Evolutionary conservation across 2,888 invertebrate species (phyloP).

Genomic region (Galeruca laticollis): DNA sequence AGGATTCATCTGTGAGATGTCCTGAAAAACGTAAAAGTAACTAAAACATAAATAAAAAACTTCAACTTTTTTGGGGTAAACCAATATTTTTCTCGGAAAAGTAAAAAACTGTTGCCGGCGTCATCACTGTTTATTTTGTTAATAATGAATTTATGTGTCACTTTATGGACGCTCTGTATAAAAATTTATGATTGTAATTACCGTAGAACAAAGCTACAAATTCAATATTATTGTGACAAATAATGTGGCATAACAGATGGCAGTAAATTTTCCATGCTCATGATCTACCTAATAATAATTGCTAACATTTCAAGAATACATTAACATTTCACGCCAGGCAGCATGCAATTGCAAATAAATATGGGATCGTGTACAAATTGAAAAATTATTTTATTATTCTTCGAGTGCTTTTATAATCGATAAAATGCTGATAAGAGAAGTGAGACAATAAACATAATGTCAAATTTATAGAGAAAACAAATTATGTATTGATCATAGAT

Average conservation of each 20-base stretch:
- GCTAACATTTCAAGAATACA: constrained; percentile 44
- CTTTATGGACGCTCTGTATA: not conserved
- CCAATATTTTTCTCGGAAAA: too few species aligned
- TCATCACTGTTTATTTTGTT: too few species aligned
- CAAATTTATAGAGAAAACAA: not conserved
- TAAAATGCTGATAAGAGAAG: not conserved
- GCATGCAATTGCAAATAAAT: constrained; percentile 32
- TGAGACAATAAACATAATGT: not conserved
- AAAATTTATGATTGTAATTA: constrained; percentile 5
- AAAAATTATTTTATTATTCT: constrained; percentile 38
- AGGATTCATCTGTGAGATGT: too few species aligned
- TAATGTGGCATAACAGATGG: constrained; percentile 41
- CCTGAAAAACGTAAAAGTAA: too few species aligned
- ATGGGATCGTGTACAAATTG: constrained; percentile 40
- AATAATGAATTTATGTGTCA: too few species aligned
- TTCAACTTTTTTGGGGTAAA: too few species aligned
- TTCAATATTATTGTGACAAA: constrained; percentile 40
- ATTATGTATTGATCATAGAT: not conserved
- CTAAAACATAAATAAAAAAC: too few species aligned
- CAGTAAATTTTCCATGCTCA: constrained; percentile 41
- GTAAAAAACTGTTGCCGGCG: too few species aligned
- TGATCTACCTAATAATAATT: constrained; percentile 43
- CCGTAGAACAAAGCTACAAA: not conserved
- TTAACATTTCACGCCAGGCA: constrained; percentile 43
- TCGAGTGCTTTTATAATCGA: not conserved